These are phyloP conservation scores for Strongylocentrotus purpuratus DNA, from an alignment of 35 echinoderm and acorn worm species.

Conservation along the genomic window DNA sequence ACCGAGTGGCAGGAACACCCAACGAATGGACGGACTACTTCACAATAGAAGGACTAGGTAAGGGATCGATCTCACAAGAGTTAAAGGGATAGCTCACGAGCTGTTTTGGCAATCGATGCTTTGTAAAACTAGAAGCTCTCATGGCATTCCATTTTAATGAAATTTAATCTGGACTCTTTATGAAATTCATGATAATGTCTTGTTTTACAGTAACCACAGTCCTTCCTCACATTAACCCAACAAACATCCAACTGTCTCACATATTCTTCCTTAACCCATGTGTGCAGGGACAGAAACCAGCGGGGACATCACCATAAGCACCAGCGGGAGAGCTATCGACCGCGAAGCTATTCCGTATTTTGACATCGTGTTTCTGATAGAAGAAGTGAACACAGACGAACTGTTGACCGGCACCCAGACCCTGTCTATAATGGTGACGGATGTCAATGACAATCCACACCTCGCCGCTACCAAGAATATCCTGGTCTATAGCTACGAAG, in stretches of 20 bases:
- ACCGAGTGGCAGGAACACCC: background rate
- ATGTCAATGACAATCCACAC: conserved; percentile 90
- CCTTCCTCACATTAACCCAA: too few relatives aligned
- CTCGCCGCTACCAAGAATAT: conserved; percentile 63
- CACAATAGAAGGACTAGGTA: background rate
- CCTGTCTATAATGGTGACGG: conserved; percentile 63
- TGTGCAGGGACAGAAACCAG: background rate
- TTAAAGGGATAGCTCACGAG: too few relatives aligned
- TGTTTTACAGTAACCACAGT: too few relatives aligned
- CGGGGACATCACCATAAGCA: conserved; percentile 35
- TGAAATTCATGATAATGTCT: too few relatives aligned
- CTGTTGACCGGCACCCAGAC: conserved; percentile 46
- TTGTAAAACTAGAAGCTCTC: too few relatives aligned
- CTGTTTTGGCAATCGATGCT: too few relatives aligned
- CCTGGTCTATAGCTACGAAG: conserved; percentile 95
- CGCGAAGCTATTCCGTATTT: conserved; percentile 66
- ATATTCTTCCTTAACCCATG: background rate
- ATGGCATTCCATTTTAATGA: too few relatives aligned
- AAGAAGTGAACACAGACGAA: conserved; percentile 5
- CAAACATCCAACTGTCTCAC: too few relatives aligned
- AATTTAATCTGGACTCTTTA: too few relatives aligned
- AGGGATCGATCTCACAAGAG: background rate
- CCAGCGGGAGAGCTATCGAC: conserved; percentile 54
- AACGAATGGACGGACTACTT: background rate
- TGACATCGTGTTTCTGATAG: conserved; percentile 69